These are phyloP conservation scores for Calcarius lapponicus DNA, from an alignment of 2,797 vertebrate species.

Conservation along the genomic window DNA sequence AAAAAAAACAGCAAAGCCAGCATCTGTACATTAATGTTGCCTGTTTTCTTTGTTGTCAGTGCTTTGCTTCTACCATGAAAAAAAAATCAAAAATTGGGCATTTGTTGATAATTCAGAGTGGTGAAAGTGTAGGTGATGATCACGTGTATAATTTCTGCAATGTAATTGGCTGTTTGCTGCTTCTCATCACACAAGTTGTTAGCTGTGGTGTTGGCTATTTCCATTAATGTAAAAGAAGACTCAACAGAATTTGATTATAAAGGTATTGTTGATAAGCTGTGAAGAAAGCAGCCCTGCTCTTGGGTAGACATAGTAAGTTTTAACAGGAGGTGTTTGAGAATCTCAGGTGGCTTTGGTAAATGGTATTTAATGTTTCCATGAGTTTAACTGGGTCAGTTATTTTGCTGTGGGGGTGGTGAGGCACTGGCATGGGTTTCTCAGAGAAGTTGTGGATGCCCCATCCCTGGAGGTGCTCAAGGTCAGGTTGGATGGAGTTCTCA, in stretches of 20 bases:
- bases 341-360: slow-evolving; percentile 6
- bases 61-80: background rate
- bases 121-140: background rate
- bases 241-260: slow-evolving; percentile 2
- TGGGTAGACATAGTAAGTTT: background rate
- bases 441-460: background rate
- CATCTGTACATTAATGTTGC: background rate
- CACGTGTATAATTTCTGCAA: background rate
- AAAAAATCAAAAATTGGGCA: background rate
- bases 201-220: background rate
- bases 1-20: background rate
- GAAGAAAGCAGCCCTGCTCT: background rate
- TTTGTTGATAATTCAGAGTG: background rate
- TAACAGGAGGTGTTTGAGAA: background rate
- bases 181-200: background rate
- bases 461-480: background rate
- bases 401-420: background rate
- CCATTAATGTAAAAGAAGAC: background rate
- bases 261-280: background rate
- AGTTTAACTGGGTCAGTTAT: background rate
- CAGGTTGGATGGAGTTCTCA: background rate
- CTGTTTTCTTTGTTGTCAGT: background rate
- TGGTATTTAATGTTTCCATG: background rate
- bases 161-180: background rate
- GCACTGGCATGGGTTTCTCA: background rate